These are phyloP conservation scores for Phyllotis vaccarum DNA, from an alignment of 2,797 vertebrate species.

Conservation along the genomic window DNA sequence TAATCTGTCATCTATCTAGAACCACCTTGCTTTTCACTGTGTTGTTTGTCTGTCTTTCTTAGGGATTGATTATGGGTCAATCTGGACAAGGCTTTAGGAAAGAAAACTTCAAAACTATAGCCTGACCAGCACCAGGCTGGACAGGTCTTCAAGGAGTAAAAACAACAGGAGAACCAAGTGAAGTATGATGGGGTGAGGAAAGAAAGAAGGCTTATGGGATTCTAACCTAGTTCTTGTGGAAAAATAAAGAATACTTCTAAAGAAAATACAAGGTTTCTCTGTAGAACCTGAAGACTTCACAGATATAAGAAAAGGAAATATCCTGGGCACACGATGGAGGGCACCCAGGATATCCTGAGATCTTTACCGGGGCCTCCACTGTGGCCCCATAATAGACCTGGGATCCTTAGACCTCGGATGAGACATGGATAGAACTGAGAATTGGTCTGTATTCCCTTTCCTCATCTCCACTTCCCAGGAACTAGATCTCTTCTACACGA, in stretches of 20 bases:
- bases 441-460: not conserved
- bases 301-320: not conserved
- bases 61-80: constrained; percentile 24
- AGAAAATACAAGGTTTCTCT: not conserved
- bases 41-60: constrained; percentile 43
- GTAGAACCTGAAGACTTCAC: not conserved
- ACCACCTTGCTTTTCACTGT: constrained; percentile 15
- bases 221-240: not conserved
- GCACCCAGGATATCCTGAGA: not conserved
- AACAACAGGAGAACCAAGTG: not conserved
- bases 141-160: not conserved
- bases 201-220: not conserved
- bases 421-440: not conserved
- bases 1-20: constrained; percentile 8
- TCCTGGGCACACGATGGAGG: not conserved
- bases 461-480: not conserved
- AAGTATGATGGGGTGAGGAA: not conserved
- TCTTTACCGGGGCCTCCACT: not conserved
- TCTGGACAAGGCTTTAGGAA: constrained; percentile 28
- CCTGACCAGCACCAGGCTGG: not conserved
- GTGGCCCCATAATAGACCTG: not conserved
- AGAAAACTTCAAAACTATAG: not conserved
- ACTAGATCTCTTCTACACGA: not conserved
- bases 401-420: not conserved
- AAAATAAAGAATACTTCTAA: not conserved